Evolutionary conservation across 2,113 vertebrate species (phyloP), one percentile per base, ranked within the genome.

Genomic region (Neolamprologus variostigma): DNA sequence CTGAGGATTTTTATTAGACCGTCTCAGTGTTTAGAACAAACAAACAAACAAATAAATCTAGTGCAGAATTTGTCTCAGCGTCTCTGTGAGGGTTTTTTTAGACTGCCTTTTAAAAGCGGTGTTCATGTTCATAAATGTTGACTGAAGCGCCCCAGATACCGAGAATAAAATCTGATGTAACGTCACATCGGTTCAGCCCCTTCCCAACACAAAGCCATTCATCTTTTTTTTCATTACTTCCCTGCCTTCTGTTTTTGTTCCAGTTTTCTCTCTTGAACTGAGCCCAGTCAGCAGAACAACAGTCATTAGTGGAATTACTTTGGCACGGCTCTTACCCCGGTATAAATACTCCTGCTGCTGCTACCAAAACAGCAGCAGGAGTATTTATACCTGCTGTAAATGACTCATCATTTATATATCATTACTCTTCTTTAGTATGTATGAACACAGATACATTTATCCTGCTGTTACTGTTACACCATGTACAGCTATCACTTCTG

Each of bases 281-380:
- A 78, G 37, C 37, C 14, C 23, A 81, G 80, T 87, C 87, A 89
- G 84, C 84, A 92, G 85, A 88, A 83, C 23, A 1, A 28, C 35
- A 78, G 81, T 89, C 84, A 90, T 90, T 89, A 87, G 84, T 66
- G 51, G 73, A 91, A 91, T 92, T 89, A 92, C 86, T 84, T 87
- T 87, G 81, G 81, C 84, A 57, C 33, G 31, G 54, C 71, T 79
- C 73, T 47, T 50, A 16, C 33, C 26, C 9, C 2, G 10, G 23
- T 68, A 4, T 59, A 86, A 88, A 47, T 55, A 47, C 83, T 83
- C 63, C 40, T 42, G 66, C 81, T 63, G 81, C 47, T 54, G 76
- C 21, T 31, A 45, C 42, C 42, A 51, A 47, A 45, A 76, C 51
- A 66, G 23, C 16, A 42, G 6, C 17, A 66, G 61, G 10, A 54